Percentiles rank a stretch among this genome's conserved stretches.
Conservation (phyloP, 2,888 invertebrate genomes). For the Ceramica pisi region DNA sequence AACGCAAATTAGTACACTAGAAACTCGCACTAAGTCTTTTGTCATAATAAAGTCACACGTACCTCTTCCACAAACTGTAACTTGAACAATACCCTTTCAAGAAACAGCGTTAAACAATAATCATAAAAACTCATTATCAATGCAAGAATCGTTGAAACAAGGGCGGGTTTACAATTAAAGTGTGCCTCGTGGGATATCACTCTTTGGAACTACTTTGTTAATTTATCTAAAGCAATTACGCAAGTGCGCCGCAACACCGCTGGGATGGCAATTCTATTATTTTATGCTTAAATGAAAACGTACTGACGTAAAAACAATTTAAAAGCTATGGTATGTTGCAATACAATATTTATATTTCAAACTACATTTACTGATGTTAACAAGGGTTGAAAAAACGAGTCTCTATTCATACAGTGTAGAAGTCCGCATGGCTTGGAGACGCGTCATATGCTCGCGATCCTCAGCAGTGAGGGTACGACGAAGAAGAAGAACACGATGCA, state of each 20-base stretch:
- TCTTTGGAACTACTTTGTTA: constrained; percentile 88
- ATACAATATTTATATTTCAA: neutral
- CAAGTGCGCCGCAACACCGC: constrained; percentile 80
- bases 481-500: too few species aligned
- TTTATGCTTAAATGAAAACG: constrained; percentile 79
- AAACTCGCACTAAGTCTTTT: too few species aligned
- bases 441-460: too few species aligned
- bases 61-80: neutral
- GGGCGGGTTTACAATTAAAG: constrained; percentile 83
- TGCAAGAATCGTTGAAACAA: constrained; percentile 79
- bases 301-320: constrained; percentile 51
- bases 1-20: too few species aligned
- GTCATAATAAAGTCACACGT: neutral
- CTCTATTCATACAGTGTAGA: too few species aligned
- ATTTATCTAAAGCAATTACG: constrained; percentile 89
- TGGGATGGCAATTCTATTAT: constrained; percentile 82
- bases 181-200: constrained; percentile 82
- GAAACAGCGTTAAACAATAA: constrained; percentile 56
- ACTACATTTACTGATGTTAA: neutral
- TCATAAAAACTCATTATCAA: constrained; percentile 77
- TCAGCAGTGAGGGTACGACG: too few species aligned
- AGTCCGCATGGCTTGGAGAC: too few species aligned
- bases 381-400: neutral
- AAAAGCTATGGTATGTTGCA: constrained; percentile 1
- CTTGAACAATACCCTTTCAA: constrained; percentile 12